Evolutionary conservation across 2,888 invertebrate species (phyloP).

Genomic region (Nebria brevicollis): DNA sequence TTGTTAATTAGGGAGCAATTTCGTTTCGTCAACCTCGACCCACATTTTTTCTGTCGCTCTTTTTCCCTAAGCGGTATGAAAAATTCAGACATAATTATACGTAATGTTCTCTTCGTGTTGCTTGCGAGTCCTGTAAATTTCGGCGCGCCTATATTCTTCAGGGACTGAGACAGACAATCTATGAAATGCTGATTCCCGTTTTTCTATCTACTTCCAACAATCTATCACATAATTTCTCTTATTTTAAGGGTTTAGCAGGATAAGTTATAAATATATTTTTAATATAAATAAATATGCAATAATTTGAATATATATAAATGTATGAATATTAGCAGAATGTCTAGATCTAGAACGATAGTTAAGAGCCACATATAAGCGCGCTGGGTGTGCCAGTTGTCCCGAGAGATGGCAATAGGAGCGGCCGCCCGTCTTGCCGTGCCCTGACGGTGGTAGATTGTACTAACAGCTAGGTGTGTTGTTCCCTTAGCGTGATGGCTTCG

Average conservation of each 20-base stretch:
- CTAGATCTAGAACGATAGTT: slow-evolving; percentile 18
- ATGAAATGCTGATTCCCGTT: neutral
- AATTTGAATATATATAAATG: too few relatives aligned
- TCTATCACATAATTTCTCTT: neutral
- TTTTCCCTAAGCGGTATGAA: slow-evolving; percentile 13
- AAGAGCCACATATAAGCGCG: slow-evolving; percentile 14
- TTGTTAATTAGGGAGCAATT: slow-evolving; percentile 22
- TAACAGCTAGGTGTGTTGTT: slow-evolving; percentile 27
- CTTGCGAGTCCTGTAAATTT: slow-evolving; percentile 18
- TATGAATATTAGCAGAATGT: neutral
- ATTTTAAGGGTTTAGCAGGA: neutral
- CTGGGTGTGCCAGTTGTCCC: slow-evolving; percentile 16
- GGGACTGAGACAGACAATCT: neutral
- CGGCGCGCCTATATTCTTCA: slow-evolving; percentile 24
- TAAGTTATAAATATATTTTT: neutral
- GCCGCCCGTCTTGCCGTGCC: slow-evolving; percentile 23
- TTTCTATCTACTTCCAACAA: neutral
- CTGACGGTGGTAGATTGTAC: slow-evolving; percentile 17
- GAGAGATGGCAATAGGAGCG: slow-evolving; percentile 23
- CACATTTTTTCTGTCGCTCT: slow-evolving; percentile 14
- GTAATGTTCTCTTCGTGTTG: slow-evolving; percentile 21
- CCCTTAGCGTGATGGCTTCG: slow-evolving; percentile 29
- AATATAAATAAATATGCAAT: too few relatives aligned
- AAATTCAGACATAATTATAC: slow-evolving; percentile 24
- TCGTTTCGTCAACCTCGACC: slow-evolving; percentile 21